Percentiles rank a stretch among this genome's conserved stretches.
Evolutionary conservation across 1,140 invertebrate species (phyloP).

Genomic region (Thereuonema tuberculata): DNA sequence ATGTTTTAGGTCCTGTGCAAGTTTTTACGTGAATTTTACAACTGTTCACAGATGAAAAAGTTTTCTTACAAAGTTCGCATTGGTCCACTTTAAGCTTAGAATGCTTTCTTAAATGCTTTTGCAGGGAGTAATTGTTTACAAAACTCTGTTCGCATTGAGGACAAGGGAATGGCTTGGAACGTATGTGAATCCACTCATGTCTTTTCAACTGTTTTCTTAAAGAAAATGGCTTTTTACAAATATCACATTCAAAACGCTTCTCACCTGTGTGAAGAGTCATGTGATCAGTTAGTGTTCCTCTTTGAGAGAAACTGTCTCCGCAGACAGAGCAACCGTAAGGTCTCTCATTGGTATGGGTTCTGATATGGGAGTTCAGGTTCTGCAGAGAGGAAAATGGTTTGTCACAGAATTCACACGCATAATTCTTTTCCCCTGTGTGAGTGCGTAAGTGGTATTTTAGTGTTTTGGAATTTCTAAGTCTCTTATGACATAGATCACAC

Average conservation of each 20-base stretch:
- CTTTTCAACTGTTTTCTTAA: slow-evolving; percentile 1
- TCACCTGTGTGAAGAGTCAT: slow-evolving; percentile 13
- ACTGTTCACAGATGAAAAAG: background rate
- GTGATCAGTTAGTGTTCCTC: slow-evolving; percentile 9
- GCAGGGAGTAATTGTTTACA: background rate
- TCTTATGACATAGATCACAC: background rate
- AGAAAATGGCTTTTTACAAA: slow-evolving; percentile 15
- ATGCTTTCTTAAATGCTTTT: slow-evolving; percentile 1
- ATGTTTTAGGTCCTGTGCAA: slow-evolving; percentile 5
- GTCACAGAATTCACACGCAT: slow-evolving; percentile 1
- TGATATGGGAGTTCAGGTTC: background rate
- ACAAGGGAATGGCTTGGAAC: slow-evolving; percentile 16
- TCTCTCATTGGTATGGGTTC: slow-evolving; percentile 8
- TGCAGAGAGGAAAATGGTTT: background rate
- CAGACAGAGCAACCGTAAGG: slow-evolving; percentile 8
- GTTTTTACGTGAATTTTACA: slow-evolving; percentile 11
- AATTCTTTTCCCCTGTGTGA: background rate
- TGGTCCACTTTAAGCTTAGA: slow-evolving; percentile 1
- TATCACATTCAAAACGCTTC: slow-evolving; percentile 14
- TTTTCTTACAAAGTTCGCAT: background rate
- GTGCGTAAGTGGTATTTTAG: background rate
- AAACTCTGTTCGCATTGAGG: slow-evolving; percentile 8
- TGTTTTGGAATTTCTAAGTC: background rate
- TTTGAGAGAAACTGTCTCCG: slow-evolving; percentile 5
- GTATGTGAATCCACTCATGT: slow-evolving; percentile 14